Conservation (phyloP, 1,140 invertebrate species). For the Bradysia coprophila region DNA sequence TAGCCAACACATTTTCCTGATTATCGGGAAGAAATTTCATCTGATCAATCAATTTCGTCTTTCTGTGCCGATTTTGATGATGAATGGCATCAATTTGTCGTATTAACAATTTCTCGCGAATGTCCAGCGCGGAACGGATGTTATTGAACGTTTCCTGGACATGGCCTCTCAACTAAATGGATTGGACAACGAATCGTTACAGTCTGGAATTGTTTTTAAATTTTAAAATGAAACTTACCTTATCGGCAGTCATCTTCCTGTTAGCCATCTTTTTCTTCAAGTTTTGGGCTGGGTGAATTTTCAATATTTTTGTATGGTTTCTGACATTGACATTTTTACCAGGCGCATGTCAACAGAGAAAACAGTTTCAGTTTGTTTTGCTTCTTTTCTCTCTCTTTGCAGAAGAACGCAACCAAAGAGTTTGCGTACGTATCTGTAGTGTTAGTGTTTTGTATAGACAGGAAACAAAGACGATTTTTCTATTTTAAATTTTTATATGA, state of each 20-base stretch:
- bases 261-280: not conserved
- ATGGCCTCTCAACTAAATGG: constrained; percentile 25
- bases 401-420: too few relatives aligned
- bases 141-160: constrained; percentile 27
- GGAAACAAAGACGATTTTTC: too few relatives aligned
- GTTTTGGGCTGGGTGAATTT: too few relatives aligned
- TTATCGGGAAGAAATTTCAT: constrained; percentile 21
- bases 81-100: constrained; percentile 32
- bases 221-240: not conserved
- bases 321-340: too few relatives aligned
- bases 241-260: not conserved
- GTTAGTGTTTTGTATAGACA: too few relatives aligned
- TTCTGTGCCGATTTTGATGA: constrained; percentile 1
- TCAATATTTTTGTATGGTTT: too few relatives aligned
- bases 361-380: too few relatives aligned
- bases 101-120: constrained; percentile 29
- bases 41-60: constrained; percentile 6
- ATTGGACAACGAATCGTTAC: not conserved
- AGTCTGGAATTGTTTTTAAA: not conserved
- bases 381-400: too few relatives aligned
- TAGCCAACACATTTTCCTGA: constrained; percentile 20
- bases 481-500: too few relatives aligned
- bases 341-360: too few relatives aligned
- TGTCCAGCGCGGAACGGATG: constrained; percentile 23
- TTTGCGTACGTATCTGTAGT: too few relatives aligned